These are phyloP conservation scores for Acronicta alni DNA, from an alignment of 2,888 invertebrate species.

Conservation along the genomic window DNA sequence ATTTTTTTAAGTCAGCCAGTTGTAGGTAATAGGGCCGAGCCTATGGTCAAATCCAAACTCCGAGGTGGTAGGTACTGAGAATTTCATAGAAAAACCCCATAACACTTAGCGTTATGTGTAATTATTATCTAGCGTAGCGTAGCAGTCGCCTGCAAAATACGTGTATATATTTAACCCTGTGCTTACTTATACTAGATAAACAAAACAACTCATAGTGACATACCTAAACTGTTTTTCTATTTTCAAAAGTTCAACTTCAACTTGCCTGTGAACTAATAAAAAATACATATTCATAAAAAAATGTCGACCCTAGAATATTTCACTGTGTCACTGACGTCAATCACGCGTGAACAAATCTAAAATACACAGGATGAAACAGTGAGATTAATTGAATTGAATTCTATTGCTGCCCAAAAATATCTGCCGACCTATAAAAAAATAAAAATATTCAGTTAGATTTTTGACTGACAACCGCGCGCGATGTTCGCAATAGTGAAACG, in stretches of 20 bases:
- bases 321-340: constrained; percentile 33
- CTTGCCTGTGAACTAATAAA: constrained; percentile 8
- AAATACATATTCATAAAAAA: constrained; percentile 23
- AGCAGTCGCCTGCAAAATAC: too few relatives aligned
- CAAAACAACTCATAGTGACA: background rate
- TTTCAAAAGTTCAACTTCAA: constrained; percentile 1
- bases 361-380: constrained; percentile 38
- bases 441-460: constrained; percentile 30
- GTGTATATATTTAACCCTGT: too few relatives aligned
- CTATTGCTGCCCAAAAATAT: constrained; percentile 37
- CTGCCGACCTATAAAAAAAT: constrained; percentile 14
- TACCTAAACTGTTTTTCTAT: constrained; percentile 1
- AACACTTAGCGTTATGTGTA: too few relatives aligned
- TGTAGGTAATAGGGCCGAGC: too few relatives aligned
- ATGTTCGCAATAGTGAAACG: constrained; percentile 9
- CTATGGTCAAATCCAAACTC: too few relatives aligned
- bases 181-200: background rate
- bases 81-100: too few relatives aligned
- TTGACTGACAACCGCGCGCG: constrained; percentile 5
- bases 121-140: too few relatives aligned
- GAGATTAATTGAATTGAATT: constrained; percentile 48
- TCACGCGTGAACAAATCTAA: constrained; percentile 33
- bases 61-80: too few relatives aligned
- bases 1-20: too few relatives aligned
- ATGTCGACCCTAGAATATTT: constrained; percentile 36